phyloP scores from a whole-genome alignment of 92 coral and sea anemone species.

The Palythoa grandiflora region DNA sequence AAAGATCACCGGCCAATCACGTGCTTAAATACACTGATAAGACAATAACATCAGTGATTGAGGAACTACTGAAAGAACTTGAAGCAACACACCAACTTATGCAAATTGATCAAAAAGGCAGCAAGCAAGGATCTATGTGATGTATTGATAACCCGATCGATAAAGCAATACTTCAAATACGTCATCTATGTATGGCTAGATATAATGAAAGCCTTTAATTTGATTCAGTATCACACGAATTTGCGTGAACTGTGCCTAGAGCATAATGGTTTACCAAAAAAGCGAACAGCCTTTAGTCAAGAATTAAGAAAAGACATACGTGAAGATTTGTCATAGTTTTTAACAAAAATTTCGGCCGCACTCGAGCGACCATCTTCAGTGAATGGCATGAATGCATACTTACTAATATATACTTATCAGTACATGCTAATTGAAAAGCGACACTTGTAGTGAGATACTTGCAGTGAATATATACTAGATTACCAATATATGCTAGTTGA shows the following conservation, averaged over 20 bases:
- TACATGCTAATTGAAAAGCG: too few species aligned
- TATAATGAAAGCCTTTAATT: constrained; percentile 37
- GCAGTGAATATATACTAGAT: too few species aligned
- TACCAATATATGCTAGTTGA: too few species aligned
- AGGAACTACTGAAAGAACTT: constrained; percentile 36
- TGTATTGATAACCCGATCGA: constrained; percentile 42
- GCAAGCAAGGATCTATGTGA: constrained; percentile 38
- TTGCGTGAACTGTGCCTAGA: constrained; percentile 28
- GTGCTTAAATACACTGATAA: constrained; percentile 35
- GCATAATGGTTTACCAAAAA: constrained; percentile 22
- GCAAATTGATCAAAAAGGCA: constrained; percentile 51
- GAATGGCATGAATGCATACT: too few species aligned
- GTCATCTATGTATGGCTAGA: constrained; percentile 28
- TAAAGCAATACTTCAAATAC: constrained; percentile 13
- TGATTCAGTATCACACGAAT: constrained; percentile 26
- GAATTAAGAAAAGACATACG: constrained; percentile 44
- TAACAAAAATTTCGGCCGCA: too few species aligned
- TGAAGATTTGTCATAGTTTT: too few species aligned
- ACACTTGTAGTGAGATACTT: too few species aligned
- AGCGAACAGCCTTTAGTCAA: constrained; percentile 36
- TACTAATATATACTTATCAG: too few species aligned
- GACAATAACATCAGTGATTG: constrained; percentile 53
- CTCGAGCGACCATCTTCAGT: too few species aligned
- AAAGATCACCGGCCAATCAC: constrained; percentile 57
- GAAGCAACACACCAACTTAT: constrained; percentile 34